Conservation (phyloP, 2,797 vertebrate species). For the Cuculus canorus region DNA sequence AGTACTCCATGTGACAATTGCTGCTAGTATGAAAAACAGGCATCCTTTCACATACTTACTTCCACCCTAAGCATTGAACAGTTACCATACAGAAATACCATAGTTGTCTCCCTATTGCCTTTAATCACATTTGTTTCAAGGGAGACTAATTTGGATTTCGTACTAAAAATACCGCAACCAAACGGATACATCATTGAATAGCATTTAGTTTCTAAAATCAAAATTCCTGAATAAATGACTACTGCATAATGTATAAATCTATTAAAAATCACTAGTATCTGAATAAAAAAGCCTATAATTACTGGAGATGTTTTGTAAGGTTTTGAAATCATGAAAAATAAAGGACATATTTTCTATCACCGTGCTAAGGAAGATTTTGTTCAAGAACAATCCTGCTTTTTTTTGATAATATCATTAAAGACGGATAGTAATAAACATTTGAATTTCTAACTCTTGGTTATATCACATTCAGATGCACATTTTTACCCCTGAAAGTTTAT, state of each 20-base stretch:
- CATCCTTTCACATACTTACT: not conserved
- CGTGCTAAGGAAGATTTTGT: not conserved
- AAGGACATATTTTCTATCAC: not conserved
- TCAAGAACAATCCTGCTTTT: not conserved
- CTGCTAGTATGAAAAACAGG: not conserved
- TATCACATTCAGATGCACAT: not conserved
- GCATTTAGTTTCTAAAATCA: not conserved
- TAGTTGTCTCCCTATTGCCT: not conserved
- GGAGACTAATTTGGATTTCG: not conserved
- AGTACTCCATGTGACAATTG: not conserved
- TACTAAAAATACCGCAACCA: not conserved
- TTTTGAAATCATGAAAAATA: not conserved
- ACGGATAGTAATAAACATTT: not conserved
- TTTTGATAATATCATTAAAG: not conserved
- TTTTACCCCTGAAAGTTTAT: not conserved
- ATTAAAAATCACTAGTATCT: not conserved
- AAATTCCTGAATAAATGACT: not conserved
- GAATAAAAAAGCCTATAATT: not conserved
- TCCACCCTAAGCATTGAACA: not conserved
- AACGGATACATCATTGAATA: not conserved
- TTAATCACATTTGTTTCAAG: not conserved
- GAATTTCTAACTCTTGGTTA: not conserved
- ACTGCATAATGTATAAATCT: rapidly evolving
- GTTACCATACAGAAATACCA: not conserved
- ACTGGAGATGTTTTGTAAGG: not conserved